phyloP scores from a whole-genome alignment of 2,797 vertebrate genomes.

The Lophius americanus region DNA sequence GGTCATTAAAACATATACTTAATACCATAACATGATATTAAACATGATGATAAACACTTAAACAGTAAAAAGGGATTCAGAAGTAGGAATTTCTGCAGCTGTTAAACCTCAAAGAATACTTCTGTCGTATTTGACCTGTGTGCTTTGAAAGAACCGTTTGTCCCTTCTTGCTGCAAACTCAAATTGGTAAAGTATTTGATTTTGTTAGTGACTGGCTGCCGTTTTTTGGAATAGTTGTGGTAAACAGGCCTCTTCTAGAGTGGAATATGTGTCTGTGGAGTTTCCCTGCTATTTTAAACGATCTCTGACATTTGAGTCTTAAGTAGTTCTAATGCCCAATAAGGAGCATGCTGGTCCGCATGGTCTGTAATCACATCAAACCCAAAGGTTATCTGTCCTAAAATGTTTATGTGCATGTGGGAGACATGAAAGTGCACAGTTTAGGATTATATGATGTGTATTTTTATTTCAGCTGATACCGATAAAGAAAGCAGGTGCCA shows the following conservation, averaged over 20 bases:
- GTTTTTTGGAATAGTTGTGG: conserved; percentile 3
- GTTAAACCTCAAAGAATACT: not conserved
- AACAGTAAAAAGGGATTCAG: not conserved
- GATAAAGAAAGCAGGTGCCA: no score
- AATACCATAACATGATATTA: no score
- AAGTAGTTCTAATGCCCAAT: not conserved
- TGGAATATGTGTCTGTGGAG: not conserved
- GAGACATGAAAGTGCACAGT: conserved; percentile 8
- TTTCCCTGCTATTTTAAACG: not conserved
- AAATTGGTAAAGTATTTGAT: not conserved
- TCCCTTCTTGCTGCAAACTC: not conserved
- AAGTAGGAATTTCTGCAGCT: not conserved
- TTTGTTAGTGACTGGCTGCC: not conserved
- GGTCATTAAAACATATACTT: no score
- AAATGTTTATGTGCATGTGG: conserved; percentile 34
- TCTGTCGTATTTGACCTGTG: no score
- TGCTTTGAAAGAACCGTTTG: not conserved
- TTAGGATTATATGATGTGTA: no score
- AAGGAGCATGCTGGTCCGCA: conserved; percentile 19
- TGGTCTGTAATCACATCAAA: conserved; percentile 33
- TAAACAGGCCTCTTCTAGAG: not conserved
- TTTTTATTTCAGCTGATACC: not conserved
- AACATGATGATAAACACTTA: not conserved
- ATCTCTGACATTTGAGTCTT: conserved; percentile 11
- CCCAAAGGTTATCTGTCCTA: conserved; percentile 10